phyloP scores from a whole-genome alignment of 2,888 invertebrate genomes.

The Salpingus planirostris region DNA sequence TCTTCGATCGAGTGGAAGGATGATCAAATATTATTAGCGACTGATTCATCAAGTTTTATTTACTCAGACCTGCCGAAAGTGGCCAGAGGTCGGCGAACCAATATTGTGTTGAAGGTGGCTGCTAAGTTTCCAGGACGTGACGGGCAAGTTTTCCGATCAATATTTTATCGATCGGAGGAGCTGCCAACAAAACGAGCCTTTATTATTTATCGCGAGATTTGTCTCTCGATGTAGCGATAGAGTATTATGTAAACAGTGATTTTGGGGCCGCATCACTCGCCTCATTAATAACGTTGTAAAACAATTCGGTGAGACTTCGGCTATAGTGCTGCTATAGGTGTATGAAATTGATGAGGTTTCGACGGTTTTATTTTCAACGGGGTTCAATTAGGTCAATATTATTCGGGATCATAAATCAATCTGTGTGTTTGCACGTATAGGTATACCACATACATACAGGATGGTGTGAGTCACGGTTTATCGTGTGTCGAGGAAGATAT shows the following conservation, averaged over 20 bases:
- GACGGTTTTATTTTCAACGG: not conserved
- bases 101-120: slow-evolving; percentile 10
- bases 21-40: slow-evolving; percentile 4
- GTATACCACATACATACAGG: slow-evolving; percentile 6
- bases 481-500: slow-evolving; percentile 28
- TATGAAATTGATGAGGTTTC: not conserved
- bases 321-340: too few species aligned
- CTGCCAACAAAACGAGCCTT: too few species aligned
- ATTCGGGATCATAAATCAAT: slow-evolving; percentile 16
- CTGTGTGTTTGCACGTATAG: slow-evolving; percentile 21
- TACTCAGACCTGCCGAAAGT: slow-evolving; percentile 8
- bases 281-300: too few species aligned
- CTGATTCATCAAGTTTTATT: slow-evolving; percentile 10
- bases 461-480: slow-evolving; percentile 21
- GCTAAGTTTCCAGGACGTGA: slow-evolving; percentile 11
- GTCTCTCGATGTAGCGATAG: too few species aligned
- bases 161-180: too few species aligned
- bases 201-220: too few species aligned
- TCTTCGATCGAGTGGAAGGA: not conserved
- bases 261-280: too few species aligned
- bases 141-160: too few species aligned
- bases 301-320: too few species aligned
- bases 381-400: slow-evolving; percentile 8
- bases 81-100: slow-evolving; percentile 11
- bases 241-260: too few species aligned